Evolutionary conservation across 2,113 vertebrate genomes (phyloP), one percentile per base, ranked within the genome.

Genomic region (Greenwoodochromis staneri): DNA sequence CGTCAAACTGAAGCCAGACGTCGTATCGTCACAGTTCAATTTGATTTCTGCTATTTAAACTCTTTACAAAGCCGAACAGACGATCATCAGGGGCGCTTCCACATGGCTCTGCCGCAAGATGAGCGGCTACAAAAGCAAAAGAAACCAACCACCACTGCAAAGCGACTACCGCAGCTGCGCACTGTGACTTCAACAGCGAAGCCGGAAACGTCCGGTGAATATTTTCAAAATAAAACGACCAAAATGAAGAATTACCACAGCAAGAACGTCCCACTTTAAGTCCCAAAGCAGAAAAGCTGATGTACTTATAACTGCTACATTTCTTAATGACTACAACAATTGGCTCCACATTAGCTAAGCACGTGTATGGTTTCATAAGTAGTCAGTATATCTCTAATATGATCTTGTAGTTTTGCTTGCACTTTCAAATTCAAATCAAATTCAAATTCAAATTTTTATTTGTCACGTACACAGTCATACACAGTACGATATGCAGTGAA

Each of bases 111-210:
- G 10, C 19, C 42, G 1, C 40, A 21, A 54, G n/a, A 81, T 81
- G 16, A 27, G 71, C 36, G n/a, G 51, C 53, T 61, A 63, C 80
- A 57, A 59, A 24, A 66, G 36, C 9, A 76, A 49, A 71, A 49
- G 57, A 24, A 49, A 11, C 81, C 73, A 45, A 76, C 31, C 7
- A 19, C 11, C 9, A 21, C 29, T 19, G 17, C 40, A 73, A 45
- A 73, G 40, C 13, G 9, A 82, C 40, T 63, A 38, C 14, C 92
- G 91, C 85, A 84, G 5, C 36, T 90, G 92, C 92, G 91, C 88
- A 78, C 36, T 31, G 38, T 6, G 51, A 54, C 21, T 29, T 11
- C 42, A 5, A 45, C 24, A 1, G 42, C 21, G 24, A n/a, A 57
- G 13, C 54, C 1, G 9, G 24, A 31, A 8, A 61, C 11, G 6